These are phyloP conservation scores for Eutolmus rufibarbis DNA, from an alignment of 2,888 invertebrate genomes.

Conservation along the genomic window DNA sequence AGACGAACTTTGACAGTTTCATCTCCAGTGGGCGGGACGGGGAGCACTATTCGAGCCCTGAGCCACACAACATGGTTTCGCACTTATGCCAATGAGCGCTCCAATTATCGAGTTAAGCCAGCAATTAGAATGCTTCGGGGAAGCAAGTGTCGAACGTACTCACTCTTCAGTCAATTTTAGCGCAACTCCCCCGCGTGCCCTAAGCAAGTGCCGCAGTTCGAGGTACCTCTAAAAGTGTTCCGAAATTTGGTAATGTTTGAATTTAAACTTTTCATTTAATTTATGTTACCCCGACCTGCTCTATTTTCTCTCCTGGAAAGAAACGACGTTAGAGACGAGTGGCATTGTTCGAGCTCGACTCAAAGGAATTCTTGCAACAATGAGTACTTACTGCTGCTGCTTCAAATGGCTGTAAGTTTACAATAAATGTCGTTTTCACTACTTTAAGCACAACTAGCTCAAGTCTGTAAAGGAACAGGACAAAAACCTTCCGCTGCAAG, in stretches of 20 bases:
- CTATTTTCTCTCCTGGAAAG: background rate
- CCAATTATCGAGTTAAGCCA: constrained; percentile 34
- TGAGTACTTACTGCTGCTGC: background rate
- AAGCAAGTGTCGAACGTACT: background rate
- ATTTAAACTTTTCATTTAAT: constrained; percentile 26
- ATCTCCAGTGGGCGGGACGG: background rate
- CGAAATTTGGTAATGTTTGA: background rate
- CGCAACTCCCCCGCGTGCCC: background rate
- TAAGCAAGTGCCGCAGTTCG: background rate
- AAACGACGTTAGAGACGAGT: background rate
- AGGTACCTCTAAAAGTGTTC: background rate
- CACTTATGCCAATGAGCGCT: constrained; percentile 35
- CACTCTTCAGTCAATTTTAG: background rate
- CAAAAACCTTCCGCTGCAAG: background rate
- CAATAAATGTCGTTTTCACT: background rate
- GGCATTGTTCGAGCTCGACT: background rate
- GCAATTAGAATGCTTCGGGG: constrained; percentile 10
- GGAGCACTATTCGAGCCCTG: constrained; percentile 1
- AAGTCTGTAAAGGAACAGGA: background rate
- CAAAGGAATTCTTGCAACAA: background rate
- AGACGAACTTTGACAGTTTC: constrained; percentile 16
- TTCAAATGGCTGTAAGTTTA: background rate
- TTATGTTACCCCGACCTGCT: background rate
- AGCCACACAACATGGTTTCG: constrained; percentile 19
- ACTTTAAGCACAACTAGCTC: background rate